Base-by-base conservation (phyloP, 2,113 vertebrate species). In the Oophaga pumilio region DNA sequence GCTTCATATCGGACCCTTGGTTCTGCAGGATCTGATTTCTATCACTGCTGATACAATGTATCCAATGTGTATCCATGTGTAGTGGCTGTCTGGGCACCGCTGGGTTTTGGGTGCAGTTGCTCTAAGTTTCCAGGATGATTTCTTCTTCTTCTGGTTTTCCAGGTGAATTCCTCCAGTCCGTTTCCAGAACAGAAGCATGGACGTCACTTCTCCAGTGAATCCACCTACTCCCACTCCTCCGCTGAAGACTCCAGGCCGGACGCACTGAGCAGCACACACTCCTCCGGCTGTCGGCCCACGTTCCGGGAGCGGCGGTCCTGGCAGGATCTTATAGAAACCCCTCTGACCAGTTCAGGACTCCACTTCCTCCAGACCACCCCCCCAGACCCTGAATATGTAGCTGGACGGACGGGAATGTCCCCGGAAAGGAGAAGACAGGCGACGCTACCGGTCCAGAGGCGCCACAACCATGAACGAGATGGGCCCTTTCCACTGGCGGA, bases 321-420 rank as follows among this genome's bases (percentile, higher is more conserved):
- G 96, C 95, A 97, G 92, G 96, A 96, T 88, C 95, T 97, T 49
- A 96, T 97, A 8, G 96, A 97, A 91, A 97, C 96, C 1, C 95
- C 93, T 0, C 14, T 95, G 2, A 96, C 93, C 90, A 97, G 96
- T 77, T 95, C 96, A 0, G 96, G 97, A 66, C 95, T 97, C 76
- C 96, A 98, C 90, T 96, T 98, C 91, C 95, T 98, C 17, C 97
- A 98, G 93, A 97, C 96, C 1, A 93, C 93, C 2, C 95, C 95
- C 3, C 93, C 90, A 0, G 96, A 97, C 4, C 18, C 89, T 0
- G 93, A 94, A 10, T 95, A 93, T 10, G 0, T 59, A 88, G 89
- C 88, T 0, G 90, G 93, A 81, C 90, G 90, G 60, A 91, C 93
- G 12, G 92, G 91, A 0, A 94, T 96, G 93, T 96, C 95, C 12